These are phyloP conservation scores for Trichacis sp. DNA, from an alignment of 2,888 invertebrate genomes.

Conservation along the genomic window DNA sequence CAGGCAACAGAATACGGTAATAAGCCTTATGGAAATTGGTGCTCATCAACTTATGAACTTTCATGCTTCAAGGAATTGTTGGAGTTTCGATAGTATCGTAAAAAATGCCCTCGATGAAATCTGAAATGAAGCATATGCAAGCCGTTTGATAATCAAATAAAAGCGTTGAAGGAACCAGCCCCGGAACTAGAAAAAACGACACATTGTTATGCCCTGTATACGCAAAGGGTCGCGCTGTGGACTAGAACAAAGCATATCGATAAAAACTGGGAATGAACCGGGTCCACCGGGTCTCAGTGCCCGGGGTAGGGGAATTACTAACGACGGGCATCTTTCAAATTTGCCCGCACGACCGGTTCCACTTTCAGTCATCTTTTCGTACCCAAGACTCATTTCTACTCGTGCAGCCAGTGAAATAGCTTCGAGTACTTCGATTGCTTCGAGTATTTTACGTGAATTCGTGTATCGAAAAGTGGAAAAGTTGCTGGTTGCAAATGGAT, in stretches of 20 bases:
- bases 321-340: slow-evolving; percentile 51
- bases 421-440: not conserved
- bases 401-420: slow-evolving; percentile 13
- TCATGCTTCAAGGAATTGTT: too few relatives aligned
- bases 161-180: slow-evolving; percentile 38
- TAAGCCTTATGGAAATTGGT: too few relatives aligned
- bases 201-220: slow-evolving; percentile 63
- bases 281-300: slow-evolving; percentile 38
- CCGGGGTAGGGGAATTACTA: slow-evolving; percentile 42
- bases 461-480: not conserved
- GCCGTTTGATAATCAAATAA: slow-evolving; percentile 13
- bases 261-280: slow-evolving; percentile 63
- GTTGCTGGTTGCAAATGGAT: too few relatives aligned
- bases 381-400: slow-evolving; percentile 48
- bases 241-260: slow-evolving; percentile 64
- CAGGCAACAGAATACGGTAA: too few relatives aligned
- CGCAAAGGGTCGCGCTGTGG: slow-evolving; percentile 54
- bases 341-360: slow-evolving; percentile 49
- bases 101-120: too few relatives aligned
- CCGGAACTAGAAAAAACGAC: slow-evolving; percentile 64
- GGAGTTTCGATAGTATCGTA: too few relatives aligned
- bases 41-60: too few relatives aligned
- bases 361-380: slow-evolving; percentile 57
- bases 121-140: too few relatives aligned
- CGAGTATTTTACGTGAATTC: too few relatives aligned